Base-by-base conservation (phyloP, 2,113 vertebrate species). In the Melanotaenia duboulayi region DNA sequence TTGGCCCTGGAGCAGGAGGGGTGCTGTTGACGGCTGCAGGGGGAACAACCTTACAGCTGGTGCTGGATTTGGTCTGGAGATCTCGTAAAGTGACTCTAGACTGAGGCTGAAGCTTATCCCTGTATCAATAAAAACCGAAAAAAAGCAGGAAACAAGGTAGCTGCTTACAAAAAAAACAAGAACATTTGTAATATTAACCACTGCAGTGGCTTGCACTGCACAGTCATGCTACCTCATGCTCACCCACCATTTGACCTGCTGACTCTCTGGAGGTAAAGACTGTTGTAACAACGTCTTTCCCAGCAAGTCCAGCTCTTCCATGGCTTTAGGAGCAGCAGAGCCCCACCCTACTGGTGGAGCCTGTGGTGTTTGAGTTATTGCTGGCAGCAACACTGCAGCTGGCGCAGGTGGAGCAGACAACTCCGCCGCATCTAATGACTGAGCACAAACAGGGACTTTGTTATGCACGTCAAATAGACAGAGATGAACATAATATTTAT, bases 241-340 rank as follows among this genome's bases (percentile, higher is more conserved):
- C n/a, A 6, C 61, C 55, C 57, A 87, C 98, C 98, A 99, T 92
- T 96, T 96, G 82, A 99, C 93, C 91, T 98, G 97, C 44, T 96
- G 95, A 74, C 92, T 94, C 63, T 95, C 95, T 12, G 97, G 96
- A 74, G 98, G 98, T 78, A 99, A 89, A 0, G 97, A 97, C 90
- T 99, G 97, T 78, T 97, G 96, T 63, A 99, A 82, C 65, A 99
- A 90, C 0, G 95, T 96, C 92, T 98, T 98, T 56, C 98, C 98
- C 80, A 99, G 91, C 64, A 96, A 77, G 64, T 99, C 97, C 71
- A 99, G 92, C 85, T 96, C 96, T 24, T 97, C 96, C 89, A 98
- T 90, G 76, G 95, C 94, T 65, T 94, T 97, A 62, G 90, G 92
- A 0, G 90, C 65, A 12, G 86, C 72, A 25, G 82, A 2, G 13